Base-by-base conservation (phyloP, 2,113 vertebrate species). In the Muntiacus muntjak region DNA sequence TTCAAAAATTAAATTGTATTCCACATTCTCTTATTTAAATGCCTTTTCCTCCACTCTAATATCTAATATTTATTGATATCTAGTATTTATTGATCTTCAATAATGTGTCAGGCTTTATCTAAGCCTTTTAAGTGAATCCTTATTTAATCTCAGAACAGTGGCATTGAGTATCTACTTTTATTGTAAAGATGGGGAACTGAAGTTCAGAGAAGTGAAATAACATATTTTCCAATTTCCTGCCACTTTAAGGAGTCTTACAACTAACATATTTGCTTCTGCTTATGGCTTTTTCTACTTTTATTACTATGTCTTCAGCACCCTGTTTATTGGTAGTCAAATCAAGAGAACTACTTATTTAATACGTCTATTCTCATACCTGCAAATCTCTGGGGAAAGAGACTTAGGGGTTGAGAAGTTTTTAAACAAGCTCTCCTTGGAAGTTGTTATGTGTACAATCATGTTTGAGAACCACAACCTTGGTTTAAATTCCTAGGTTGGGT, bases 241-340 rank as follows among this genome's bases (percentile, higher is more conserved):
- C 23, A 47, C 54, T 93, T 85, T 58, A 86, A 76, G 64, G 6
- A 93, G 52, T 92, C 26, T 85, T 92, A 78, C 7, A 78, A 16
- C 6, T 60, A 58, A 86, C 33, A 16, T 14, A 30, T 79, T 90
- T 95, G 21, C 84, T 87, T 90, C 94, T 64, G 33, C 28, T 94
- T n/a, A 87, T 0, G 36, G 11, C 16, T 15, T 83, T 64, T 16
- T 6, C 86, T 5, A 33, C 15, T 86, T 97, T 78, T 57, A 52
- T 47, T 86, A 36, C 40, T 10, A 25, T 89, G 47, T 88, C 19
- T 92, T 89, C 64, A 33, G 74, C 64, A 71, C 54, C 36, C 83
- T 86, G 23, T 33, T 96, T 96, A 55, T 82, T 95, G 86, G 83
- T 28, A 89, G 33, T 57, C 78, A 88, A 90, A 95, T 55, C 55